phyloP scores from a whole-genome alignment of 2,113 vertebrate genomes.

The Ifrita kowaldi region DNA sequence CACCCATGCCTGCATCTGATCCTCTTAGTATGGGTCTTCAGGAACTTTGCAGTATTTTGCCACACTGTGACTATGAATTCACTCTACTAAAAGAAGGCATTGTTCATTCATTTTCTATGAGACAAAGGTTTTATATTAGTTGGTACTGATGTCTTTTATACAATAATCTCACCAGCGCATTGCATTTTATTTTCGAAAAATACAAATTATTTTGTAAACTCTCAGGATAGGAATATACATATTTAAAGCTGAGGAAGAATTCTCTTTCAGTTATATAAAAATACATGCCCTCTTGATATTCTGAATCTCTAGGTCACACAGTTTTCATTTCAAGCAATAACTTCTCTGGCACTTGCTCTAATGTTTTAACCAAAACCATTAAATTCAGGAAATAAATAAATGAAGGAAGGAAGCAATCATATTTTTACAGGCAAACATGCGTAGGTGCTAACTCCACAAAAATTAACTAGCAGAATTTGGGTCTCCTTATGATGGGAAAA shows the following conservation, averaged over 20 bases:
- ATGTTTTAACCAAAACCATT: slow-evolving; percentile 18
- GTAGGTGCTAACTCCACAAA: background rate
- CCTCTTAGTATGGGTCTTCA: background rate
- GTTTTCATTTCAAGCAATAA: slow-evolving; percentile 2
- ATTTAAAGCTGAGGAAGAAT: background rate
- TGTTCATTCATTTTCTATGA: background rate
- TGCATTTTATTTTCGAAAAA: background rate
- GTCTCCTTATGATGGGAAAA: background rate
- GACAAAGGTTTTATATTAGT: background rate
- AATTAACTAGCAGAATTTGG: slow-evolving; percentile 28
- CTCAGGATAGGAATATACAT: background rate
- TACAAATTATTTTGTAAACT: background rate
- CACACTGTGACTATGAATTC: background rate
- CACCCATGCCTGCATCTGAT: background rate
- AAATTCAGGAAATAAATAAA: slow-evolving; percentile 56
- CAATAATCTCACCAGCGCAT: background rate
- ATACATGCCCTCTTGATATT: background rate
- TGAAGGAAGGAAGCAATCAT: slow-evolving; percentile 53
- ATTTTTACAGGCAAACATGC: slow-evolving; percentile 23
- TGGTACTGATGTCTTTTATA: background rate
- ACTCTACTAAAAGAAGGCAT: background rate
- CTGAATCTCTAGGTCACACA: background rate
- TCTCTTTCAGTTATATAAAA: background rate
- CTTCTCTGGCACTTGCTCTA: slow-evolving; percentile 7
- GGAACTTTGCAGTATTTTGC: background rate